Evolutionary conservation across 2,113 vertebrate species (phyloP).

Genomic region (Ia io): DNA sequence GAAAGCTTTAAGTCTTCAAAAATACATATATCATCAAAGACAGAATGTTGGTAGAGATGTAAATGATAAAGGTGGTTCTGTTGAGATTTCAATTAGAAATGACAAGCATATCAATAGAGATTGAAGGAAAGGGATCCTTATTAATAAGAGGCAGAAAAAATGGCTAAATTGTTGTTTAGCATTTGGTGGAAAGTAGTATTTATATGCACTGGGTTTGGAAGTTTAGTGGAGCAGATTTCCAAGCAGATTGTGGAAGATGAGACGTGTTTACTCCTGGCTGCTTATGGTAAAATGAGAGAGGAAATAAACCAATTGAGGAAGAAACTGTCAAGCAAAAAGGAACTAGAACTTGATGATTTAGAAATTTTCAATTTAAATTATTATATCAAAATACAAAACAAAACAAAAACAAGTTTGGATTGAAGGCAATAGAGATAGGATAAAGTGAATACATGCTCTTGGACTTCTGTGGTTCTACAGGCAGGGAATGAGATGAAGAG

Average conservation of each 20-base stretch:
- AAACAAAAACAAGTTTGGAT: not conserved
- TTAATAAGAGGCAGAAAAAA: not conserved
- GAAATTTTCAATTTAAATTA: not conserved
- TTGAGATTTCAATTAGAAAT: not conserved
- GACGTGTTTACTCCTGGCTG: not conserved
- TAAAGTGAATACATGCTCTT: not conserved
- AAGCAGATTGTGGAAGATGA: not conserved
- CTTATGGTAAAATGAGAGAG: not conserved
- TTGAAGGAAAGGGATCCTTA: not conserved
- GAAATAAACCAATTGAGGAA: not conserved
- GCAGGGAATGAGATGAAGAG: not conserved
- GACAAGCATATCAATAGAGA: not conserved
- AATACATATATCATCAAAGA: not conserved
- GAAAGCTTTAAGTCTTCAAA: not conserved
- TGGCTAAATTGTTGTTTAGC: not conserved
- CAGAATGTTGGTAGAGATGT: not conserved
- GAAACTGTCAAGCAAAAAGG: not conserved
- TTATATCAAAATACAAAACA: not conserved
- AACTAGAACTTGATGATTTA: not conserved
- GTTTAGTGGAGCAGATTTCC: not conserved
- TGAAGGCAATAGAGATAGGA: not conserved
- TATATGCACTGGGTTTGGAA: not conserved
- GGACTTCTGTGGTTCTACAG: not conserved
- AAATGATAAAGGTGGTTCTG: not conserved
- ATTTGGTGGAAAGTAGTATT: not conserved